phyloP scores from a whole-genome alignment of 2,797 vertebrate species.

The Hypotaenidia philippensis region DNA sequence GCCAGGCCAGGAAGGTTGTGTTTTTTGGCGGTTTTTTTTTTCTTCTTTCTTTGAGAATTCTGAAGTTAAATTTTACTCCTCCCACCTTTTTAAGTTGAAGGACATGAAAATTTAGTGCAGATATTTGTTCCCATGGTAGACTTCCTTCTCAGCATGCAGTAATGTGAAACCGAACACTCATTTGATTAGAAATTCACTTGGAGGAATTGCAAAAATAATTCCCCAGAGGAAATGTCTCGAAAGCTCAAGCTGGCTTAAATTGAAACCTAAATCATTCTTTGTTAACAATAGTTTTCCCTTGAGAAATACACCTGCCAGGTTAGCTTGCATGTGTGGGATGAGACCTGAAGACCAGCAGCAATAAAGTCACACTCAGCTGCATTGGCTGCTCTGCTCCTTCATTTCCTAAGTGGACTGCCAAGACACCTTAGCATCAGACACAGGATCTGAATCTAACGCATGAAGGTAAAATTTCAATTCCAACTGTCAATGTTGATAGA shows the following conservation, averaged over 20 bases:
- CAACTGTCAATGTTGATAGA: neutral
- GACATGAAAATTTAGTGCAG: neutral
- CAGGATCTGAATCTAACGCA: neutral
- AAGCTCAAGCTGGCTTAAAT: slow-evolving; percentile 30
- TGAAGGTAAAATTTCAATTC: neutral
- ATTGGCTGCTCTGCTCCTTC: neutral
- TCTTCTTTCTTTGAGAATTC: neutral
- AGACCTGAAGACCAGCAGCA: neutral
- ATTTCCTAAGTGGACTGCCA: neutral
- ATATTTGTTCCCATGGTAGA: slow-evolving; percentile 10
- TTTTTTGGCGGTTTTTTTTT: neutral
- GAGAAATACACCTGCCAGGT: slow-evolving; percentile 6
- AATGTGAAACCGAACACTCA: slow-evolving; percentile 16
- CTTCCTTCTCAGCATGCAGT: slow-evolving; percentile 31
- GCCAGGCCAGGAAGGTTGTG: fast-evolving
- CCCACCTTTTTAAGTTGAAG: neutral
- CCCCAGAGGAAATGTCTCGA: slow-evolving; percentile 1
- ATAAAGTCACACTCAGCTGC: neutral
- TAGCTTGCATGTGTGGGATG: neutral
- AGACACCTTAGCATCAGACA: neutral
- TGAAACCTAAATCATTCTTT: slow-evolving; percentile 29
- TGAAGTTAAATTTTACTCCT: neutral
- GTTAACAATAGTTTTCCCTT: slow-evolving; percentile 15
- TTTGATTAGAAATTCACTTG: slow-evolving; percentile 13
- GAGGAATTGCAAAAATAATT: slow-evolving; percentile 27